Evolutionary conservation across 2,888 invertebrate species (phyloP), one percentile per base, ranked within the genome.

Genomic region (Balanococcus diminutus): DNA sequence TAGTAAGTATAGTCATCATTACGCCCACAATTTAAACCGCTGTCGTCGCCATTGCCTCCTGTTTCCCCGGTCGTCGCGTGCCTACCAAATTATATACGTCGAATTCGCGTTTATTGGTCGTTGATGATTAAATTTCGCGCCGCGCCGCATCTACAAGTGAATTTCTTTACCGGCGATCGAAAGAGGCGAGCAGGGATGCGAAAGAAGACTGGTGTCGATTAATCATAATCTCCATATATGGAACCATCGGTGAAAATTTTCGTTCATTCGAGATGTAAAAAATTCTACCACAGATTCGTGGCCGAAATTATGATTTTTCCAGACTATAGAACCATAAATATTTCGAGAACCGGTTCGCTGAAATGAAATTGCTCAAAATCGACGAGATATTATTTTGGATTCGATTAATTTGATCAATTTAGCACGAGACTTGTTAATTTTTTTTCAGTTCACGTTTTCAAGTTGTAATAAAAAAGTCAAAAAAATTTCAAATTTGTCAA

Each of bases 1-100:
- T 67, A 67, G 67, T 67, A 67, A 67, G 67, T 67, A 67, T 67
- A 67, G 67, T 67, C 67, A 67, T 67, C 67, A 67, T 67, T 67
- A 67, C 67, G 67, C 67, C 67, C 67, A 67, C 67, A 28, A 28
- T 67, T 67, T 67, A 67, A 67, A 67, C 67, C 67, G 67, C 67
- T 28, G 67, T 67, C 67, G 67, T 67, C 67, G 67, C 67, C 67
- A 67, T 14, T 16, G 67, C 67, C 28, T 11, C 25, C 19, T 19
- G 22, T 8, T 56, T 56, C 56, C 22, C 56, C 67, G 67, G n/a
- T n/a, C n/a, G n/a, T 67, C 67, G 67, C 67, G 67, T 67, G 67
- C 28, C 67, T 56, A 14, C 14, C 22, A 56, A 56, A 22, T 56
- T 56, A 56, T 14, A n/a, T 46, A 46, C 56, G 56, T 56, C 56